Conservation (phyloP, 2,797 vertebrate species). For the Clarias platycephalus region DNA sequence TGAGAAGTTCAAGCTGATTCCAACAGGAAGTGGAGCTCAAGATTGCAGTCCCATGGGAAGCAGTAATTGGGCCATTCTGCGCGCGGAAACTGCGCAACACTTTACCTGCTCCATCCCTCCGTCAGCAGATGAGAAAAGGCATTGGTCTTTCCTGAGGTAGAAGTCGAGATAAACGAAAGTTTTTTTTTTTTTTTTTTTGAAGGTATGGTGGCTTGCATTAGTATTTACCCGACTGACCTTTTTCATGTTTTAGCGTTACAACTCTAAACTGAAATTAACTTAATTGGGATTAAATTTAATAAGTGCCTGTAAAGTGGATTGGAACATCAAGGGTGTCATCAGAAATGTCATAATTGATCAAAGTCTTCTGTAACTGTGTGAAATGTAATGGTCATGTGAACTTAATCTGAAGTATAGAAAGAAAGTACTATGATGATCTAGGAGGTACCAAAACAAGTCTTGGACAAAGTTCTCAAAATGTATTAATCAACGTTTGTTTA, state of each 20-base stretch:
- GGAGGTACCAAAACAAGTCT: background rate
- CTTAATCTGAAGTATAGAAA: background rate
- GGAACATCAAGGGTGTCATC: background rate
- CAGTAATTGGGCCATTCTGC: slow-evolving; percentile 48
- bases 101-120: slow-evolving; percentile 25
- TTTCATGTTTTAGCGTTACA: background rate
- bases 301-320: background rate
- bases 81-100: slow-evolving; percentile 23
- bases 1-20: slow-evolving; percentile 14
- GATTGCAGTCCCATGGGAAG: slow-evolving; percentile 36
- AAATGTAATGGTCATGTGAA: background rate
- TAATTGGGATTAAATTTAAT: background rate
- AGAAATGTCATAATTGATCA: background rate
- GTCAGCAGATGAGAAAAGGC: slow-evolving; percentile 28
- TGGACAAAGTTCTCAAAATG: background rate
- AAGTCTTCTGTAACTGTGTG: background rate
- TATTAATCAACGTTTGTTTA: background rate
- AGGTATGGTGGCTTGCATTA: background rate
- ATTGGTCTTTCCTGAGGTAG: slow-evolving; percentile 26
- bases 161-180: background rate
- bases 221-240: background rate
- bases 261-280: background rate
- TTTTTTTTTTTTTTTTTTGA: background rate
- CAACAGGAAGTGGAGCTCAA: slow-evolving; percentile 24
- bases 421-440: background rate